Conservation (phyloP, 2,797 vertebrate genomes). For the Cuniculus paca region DNA sequence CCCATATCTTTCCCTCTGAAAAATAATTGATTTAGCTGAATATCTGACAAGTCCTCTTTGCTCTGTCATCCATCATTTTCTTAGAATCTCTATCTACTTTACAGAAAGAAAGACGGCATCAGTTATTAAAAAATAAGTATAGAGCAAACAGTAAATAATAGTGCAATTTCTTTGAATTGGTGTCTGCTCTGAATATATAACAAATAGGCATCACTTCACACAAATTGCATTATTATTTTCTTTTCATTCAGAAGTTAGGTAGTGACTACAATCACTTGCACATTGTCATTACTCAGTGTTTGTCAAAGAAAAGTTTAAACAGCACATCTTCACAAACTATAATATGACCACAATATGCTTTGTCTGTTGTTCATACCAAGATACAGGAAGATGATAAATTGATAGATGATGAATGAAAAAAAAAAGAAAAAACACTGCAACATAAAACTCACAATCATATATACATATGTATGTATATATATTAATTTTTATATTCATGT, state of each 20-base stretch:
- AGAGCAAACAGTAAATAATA: not conserved
- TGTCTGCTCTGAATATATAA: not conserved
- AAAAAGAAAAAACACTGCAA: not conserved
- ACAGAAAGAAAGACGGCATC: not conserved
- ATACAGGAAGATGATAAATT: not conserved
- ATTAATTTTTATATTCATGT: not conserved
- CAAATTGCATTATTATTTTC: not conserved
- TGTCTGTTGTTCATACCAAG: not conserved
- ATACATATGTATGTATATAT: not conserved
- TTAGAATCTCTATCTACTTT: not conserved
- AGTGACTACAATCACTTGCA: not conserved
- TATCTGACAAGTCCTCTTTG: conserved; percentile 39
- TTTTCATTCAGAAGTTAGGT: not conserved
- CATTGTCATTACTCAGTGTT: not conserved
- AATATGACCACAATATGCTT: not conserved
- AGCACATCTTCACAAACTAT: not conserved
- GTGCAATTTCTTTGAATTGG: not conserved
- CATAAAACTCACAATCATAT: not conserved
- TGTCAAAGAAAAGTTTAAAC: not conserved
- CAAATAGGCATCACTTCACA: not conserved
- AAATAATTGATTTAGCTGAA: conserved; percentile 71
- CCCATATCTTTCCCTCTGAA: conserved; percentile 12
- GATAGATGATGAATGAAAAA: not conserved
- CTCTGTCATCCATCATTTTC: conserved; percentile 47
- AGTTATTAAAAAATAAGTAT: not conserved